phyloP scores from a whole-genome alignment of 2,113 vertebrate species.

The Colaptes auratus region DNA sequence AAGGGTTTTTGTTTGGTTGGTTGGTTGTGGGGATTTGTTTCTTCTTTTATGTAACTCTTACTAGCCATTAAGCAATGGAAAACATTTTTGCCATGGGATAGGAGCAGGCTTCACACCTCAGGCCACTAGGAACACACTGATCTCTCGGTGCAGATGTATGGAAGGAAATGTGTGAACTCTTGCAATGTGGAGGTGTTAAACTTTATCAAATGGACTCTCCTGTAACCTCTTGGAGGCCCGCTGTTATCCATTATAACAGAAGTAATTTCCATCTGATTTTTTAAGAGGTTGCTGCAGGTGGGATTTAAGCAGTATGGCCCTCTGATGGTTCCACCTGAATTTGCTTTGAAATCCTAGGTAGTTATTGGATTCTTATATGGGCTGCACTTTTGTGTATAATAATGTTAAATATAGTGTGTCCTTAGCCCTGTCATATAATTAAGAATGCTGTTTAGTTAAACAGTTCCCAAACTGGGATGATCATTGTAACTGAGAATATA shows the following conservation, averaged over 20 bases:
- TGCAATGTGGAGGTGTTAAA: background rate
- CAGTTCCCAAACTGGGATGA: background rate
- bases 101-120: slow-evolving; percentile 29
- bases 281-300: background rate
- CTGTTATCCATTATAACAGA: slow-evolving; percentile 34
- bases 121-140: background rate
- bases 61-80: background rate
- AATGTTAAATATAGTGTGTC: background rate
- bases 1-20: too few species aligned
- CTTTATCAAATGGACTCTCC: slow-evolving; percentile 34
- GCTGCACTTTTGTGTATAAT: background rate
- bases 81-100: background rate
- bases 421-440: background rate
- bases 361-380: background rate
- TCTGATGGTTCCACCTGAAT: background rate
- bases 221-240: slow-evolving; percentile 35
- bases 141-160: slow-evolving; percentile 5
- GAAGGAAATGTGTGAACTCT: slow-evolving; percentile 52
- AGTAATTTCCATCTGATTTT: slow-evolving; percentile 56
- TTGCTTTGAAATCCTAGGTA: background rate
- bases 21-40: background rate
- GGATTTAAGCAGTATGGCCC: background rate
- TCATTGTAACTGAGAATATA: background rate
- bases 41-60: background rate
- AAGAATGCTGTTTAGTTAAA: background rate